A percentile compares a stretch with the other conserved stretches of the same genome.
Evolutionary conservation across 1,140 invertebrate genomes (phyloP).

Genomic region (Heliconius hewitsoni): DNA sequence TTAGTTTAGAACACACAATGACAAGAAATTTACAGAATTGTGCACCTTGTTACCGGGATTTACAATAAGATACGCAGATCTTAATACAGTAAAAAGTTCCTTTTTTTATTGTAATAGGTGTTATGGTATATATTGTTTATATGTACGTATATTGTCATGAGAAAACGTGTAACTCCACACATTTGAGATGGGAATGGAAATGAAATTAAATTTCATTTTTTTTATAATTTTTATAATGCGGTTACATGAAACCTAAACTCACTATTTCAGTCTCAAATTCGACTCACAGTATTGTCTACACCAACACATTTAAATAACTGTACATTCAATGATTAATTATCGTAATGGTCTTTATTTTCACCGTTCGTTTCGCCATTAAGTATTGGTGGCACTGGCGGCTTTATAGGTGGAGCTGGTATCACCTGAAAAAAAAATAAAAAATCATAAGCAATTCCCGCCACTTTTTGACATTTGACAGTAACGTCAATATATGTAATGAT

Average conservation of each 20-base stretch:
- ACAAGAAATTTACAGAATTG: neutral
- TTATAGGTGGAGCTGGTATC: constrained; percentile 73
- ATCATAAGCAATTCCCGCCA: neutral
- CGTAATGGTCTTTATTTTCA: constrained; percentile 49
- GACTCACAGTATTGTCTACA: constrained; percentile 32
- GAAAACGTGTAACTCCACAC: constrained; percentile 39
- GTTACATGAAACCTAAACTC: constrained; percentile 40
- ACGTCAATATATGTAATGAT: neutral
- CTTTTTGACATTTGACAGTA: neutral
- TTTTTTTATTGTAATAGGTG: neutral
- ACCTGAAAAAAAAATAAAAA: constrained; percentile 50
- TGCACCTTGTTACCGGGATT: constrained; percentile 7
- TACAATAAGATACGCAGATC: neutral
- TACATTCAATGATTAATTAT: constrained; percentile 34
- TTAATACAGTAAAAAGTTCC: neutral
- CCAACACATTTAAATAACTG: constrained; percentile 16
- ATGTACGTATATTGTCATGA: constrained; percentile 2
- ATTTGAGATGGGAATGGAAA: constrained; percentile 38
- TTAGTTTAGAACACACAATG: neutral
- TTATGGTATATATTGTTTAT: neutral
- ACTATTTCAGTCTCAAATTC: constrained; percentile 50
- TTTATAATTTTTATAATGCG: constrained; percentile 30
- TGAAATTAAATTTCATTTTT: constrained; percentile 52
- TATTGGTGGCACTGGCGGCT: constrained; percentile 57
- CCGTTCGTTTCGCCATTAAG: constrained; percentile 70